Percentiles rank a stretch among this genome's conserved stretches.
These are phyloP conservation scores for Himalopsyche phryganea DNA, from an alignment of 1,140 invertebrate genomes.

Conservation along the genomic window DNA sequence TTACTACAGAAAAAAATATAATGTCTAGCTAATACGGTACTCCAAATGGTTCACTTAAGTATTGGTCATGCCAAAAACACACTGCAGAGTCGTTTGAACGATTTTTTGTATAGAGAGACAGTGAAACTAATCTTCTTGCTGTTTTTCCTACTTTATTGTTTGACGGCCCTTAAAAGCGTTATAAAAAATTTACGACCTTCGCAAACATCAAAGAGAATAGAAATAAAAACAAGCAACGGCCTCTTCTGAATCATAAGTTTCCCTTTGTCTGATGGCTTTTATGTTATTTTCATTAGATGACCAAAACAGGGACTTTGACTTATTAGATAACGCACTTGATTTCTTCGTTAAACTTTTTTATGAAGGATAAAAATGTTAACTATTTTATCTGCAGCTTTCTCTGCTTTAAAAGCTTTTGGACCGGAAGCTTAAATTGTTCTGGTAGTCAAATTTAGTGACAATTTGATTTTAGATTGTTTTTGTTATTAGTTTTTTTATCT, in stretches of 20 bases:
- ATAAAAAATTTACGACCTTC: constrained; percentile 27
- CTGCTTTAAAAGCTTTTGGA: constrained; percentile 38
- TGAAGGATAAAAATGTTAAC: constrained; percentile 15
- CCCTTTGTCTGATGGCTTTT: constrained; percentile 16
- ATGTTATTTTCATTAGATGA: background rate
- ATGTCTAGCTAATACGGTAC: too few species aligned
- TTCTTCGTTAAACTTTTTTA: background rate
- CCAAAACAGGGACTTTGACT: background rate
- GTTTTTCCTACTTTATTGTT: constrained; percentile 24
- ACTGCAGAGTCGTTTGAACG: too few species aligned
- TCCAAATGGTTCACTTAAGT: too few species aligned
- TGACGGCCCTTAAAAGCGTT: constrained; percentile 25
- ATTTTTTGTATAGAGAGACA: background rate
- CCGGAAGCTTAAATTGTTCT: constrained; percentile 18
- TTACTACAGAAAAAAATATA: too few species aligned
- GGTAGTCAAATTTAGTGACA: too few species aligned
- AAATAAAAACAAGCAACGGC: constrained; percentile 15
- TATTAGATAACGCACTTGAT: background rate
- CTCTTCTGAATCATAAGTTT: constrained; percentile 24
- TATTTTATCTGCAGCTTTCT: constrained; percentile 17
- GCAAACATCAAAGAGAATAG: constrained; percentile 16
- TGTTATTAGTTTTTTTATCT: too few species aligned
- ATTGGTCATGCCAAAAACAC: too few species aligned
- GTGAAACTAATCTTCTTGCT: background rate
- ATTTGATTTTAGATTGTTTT: too few species aligned